Evolutionary conservation across 2,113 vertebrate genomes (phyloP).

Genomic region (Craseonycteris thonglongyai): DNA sequence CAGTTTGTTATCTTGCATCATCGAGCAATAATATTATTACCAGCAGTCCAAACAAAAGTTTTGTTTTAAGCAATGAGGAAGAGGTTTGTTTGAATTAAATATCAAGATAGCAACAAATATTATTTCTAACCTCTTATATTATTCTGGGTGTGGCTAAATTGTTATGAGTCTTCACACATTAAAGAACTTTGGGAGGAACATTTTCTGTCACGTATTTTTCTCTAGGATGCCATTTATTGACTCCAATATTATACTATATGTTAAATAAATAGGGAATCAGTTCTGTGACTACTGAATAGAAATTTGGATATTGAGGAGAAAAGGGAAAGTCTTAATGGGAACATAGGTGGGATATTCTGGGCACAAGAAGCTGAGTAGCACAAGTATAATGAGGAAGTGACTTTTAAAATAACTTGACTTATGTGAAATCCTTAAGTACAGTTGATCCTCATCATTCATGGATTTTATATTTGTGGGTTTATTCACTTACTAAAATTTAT

Average conservation of each 20-base stretch:
- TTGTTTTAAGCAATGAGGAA: neutral
- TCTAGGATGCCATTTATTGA: neutral
- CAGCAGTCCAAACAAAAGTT: neutral
- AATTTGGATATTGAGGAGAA: neutral
- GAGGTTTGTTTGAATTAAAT: constrained; percentile 23
- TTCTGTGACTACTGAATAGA: neutral
- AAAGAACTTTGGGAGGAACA: neutral
- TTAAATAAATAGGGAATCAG: neutral
- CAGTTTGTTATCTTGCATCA: neutral
- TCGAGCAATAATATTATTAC: neutral
- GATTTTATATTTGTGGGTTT: neutral
- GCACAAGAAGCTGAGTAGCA: neutral
- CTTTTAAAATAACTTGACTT: neutral
- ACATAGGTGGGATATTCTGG: neutral
- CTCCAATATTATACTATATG: neutral
- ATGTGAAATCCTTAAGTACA: neutral
- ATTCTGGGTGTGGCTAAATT: neutral
- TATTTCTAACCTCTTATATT: neutral
- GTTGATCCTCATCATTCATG: neutral
- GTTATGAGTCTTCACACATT: neutral
- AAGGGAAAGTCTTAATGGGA: neutral
- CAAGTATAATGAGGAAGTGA: neutral
- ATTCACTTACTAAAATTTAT: neutral
- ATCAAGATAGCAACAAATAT: neutral
- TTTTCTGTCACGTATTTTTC: neutral